Evolutionary conservation across 2,888 invertebrate genomes (phyloP).

Genomic region (Coelopa pilipes): DNA sequence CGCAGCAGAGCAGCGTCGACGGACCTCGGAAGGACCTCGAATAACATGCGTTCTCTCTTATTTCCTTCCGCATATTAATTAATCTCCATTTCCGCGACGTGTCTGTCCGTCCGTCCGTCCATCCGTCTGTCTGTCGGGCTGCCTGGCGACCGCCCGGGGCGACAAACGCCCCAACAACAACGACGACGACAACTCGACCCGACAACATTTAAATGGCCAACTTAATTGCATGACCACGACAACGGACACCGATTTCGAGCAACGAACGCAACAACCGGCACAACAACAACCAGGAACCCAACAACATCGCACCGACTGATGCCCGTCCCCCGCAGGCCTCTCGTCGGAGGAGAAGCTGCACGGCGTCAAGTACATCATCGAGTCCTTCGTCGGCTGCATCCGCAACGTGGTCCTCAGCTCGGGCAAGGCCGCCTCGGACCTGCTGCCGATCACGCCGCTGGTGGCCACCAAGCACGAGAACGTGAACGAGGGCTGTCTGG

Average conservation of each 20-base stretch:
- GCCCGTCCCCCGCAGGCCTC: constrained; percentile 70
- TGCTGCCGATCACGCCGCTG: constrained; percentile 82
- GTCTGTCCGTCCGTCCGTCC: too few species aligned
- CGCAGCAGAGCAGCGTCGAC: neutral
- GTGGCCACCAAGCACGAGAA: constrained; percentile 91
- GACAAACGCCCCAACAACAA: constrained; percentile 25
- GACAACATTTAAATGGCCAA: constrained; percentile 23
- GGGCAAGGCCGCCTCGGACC: constrained; percentile 85
- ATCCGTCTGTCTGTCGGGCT: constrained; percentile 19
- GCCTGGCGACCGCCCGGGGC: too few species aligned
- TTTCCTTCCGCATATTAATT: constrained; percentile 55
- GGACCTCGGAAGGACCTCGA: constrained; percentile 23
- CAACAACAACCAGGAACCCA: neutral
- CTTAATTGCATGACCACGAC: neutral
- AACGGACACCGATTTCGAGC: neutral
- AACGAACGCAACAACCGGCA: neutral
- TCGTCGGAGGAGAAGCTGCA: constrained; percentile 89
- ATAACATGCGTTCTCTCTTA: constrained; percentile 45
- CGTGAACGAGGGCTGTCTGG: constrained; percentile 87
- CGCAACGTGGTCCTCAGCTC: constrained; percentile 87
- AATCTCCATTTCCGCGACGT: constrained; percentile 52
- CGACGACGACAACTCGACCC: constrained; percentile 22
- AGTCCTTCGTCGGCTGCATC: constrained; percentile 92
- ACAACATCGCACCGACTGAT: constrained; percentile 12
- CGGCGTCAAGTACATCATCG: constrained; percentile 91